Percentiles rank a stretch among this genome's conserved stretches.
Evolutionary conservation across 2,113 vertebrate species (phyloP).

Genomic region (Mesitornis unicolor): DNA sequence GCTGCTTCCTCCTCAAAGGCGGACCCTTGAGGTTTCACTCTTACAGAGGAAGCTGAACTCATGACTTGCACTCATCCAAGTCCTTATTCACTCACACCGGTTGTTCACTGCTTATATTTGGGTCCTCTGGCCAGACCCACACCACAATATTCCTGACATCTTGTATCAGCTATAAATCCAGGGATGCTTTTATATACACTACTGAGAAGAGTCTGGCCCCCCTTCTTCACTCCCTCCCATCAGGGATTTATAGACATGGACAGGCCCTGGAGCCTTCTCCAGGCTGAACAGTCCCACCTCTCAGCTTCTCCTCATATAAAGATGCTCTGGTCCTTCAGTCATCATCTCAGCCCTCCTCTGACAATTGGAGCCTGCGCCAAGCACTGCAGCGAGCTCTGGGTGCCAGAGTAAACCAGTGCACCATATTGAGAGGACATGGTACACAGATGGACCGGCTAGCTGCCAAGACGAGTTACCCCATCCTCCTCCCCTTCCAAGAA

Average conservation of each 20-base stretch:
- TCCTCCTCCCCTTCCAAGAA: neutral
- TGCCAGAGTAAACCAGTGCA: neutral
- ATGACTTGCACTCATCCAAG: neutral
- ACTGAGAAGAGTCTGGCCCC: neutral
- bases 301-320: neutral
- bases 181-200: neutral
- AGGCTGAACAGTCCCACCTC: neutral
- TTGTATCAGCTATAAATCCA: neutral
- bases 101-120: neutral
- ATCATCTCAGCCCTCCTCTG: neutral
- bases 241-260: neutral
- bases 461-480: neutral
- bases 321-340: neutral
- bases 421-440: fast-evolving
- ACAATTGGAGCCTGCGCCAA: neutral
- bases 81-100: neutral
- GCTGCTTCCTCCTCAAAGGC: neutral
- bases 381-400: neutral
- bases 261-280: neutral
- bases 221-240: neutral
- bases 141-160: neutral
- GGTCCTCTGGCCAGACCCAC: neutral
- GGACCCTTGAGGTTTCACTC: neutral
- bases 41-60: neutral
- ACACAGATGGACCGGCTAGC: neutral